Conservation (phyloP, 2,797 vertebrate genomes). For the Gobionotothen gibberifrons region DNA sequence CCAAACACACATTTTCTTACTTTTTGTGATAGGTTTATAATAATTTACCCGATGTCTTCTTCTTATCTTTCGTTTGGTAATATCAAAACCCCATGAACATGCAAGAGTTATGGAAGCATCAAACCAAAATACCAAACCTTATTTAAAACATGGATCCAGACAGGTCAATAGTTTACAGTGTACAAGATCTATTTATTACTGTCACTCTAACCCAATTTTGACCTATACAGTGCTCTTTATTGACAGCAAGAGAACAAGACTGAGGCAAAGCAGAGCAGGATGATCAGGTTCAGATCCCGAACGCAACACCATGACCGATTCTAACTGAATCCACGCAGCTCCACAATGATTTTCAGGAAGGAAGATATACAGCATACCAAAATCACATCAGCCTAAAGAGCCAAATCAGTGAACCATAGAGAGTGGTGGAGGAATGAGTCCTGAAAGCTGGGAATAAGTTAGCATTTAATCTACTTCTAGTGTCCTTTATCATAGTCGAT, state of each 20-base stretch:
- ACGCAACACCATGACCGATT: slow-evolving; percentile 17
- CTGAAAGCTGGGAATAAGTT: too few species aligned
- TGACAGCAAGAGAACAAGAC: slow-evolving; percentile 31
- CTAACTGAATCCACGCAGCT: slow-evolving; percentile 48
- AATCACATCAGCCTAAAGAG: slow-evolving; percentile 7
- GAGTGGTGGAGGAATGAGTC: too few species aligned
- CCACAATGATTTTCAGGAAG: slow-evolving; percentile 11
- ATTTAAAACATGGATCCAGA: slow-evolving; percentile 44
- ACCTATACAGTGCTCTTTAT: slow-evolving; percentile 22
- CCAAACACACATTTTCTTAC: too few species aligned
- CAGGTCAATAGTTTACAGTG: slow-evolving; percentile 56
- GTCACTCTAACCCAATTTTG: slow-evolving; percentile 56
- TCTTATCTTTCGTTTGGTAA: too few species aligned
- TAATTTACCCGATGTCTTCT: too few species aligned
- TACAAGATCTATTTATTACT: slow-evolving; percentile 29
- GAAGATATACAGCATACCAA: not conserved
- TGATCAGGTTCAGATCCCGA: slow-evolving; percentile 25
- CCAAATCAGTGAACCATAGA: not conserved
- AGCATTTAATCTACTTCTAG: too few species aligned
- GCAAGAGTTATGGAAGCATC: too few species aligned
- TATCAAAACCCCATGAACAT: too few species aligned
- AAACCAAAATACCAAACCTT: slow-evolving; percentile 27
- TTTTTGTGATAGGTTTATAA: too few species aligned
- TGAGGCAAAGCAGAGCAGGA: slow-evolving; percentile 72
- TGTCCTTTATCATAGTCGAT: too few species aligned